Evolutionary conservation across 2,113 vertebrate genomes (phyloP).

Genomic region (Poicephalus meyeri): DNA sequence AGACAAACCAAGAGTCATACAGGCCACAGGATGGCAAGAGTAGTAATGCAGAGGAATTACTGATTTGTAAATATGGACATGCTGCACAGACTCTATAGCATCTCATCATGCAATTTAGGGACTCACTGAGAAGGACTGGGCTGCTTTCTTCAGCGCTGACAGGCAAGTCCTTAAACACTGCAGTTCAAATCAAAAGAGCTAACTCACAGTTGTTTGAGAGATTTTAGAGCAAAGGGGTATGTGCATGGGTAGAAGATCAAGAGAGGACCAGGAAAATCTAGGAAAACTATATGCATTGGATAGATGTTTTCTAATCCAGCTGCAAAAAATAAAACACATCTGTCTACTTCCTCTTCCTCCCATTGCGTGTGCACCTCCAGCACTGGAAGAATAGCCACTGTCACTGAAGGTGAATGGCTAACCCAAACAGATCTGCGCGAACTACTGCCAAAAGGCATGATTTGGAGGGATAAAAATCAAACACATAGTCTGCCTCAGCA

Average conservation of each 20-base stretch:
- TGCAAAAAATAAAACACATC: background rate
- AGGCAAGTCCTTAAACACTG: background rate
- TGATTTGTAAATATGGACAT: background rate
- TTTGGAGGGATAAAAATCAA: background rate
- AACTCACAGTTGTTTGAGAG: background rate
- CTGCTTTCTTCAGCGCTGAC: background rate
- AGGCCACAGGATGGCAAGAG: background rate
- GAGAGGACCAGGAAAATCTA: background rate
- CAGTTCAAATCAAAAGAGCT: background rate
- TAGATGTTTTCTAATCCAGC: background rate
- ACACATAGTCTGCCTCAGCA: background rate
- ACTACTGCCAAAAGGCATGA: background rate
- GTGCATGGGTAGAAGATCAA: background rate
- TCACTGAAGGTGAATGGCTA: background rate
- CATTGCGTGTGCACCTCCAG: fast-evolving
- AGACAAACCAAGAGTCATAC: background rate
- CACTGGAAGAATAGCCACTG: background rate
- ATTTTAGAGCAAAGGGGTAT: background rate
- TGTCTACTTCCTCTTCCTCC: background rate
- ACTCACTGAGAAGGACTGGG: background rate
- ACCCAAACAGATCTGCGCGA: background rate
- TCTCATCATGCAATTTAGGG: background rate
- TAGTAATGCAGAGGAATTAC: background rate
- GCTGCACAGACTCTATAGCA: background rate
- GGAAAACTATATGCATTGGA: fast-evolving